These are phyloP conservation scores for Trachythela sp. DNA, from an alignment of 64 coral and sea anemone species.

Conservation along the genomic window DNA sequence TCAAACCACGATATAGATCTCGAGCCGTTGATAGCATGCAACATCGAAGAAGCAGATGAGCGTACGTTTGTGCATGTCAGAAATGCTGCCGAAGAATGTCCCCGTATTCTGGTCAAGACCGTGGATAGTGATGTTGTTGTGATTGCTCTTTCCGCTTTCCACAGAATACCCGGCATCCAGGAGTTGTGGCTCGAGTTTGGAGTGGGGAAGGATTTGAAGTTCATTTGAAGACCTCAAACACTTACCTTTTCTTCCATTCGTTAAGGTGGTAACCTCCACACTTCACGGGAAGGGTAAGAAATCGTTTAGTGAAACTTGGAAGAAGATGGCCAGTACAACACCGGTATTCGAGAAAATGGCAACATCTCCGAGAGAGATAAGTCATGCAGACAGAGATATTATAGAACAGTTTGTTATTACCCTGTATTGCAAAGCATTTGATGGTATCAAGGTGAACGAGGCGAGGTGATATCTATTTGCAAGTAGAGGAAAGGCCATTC, in stretches of 20 bases:
- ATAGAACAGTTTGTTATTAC: conserved; percentile 15
- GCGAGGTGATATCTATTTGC: too few species aligned
- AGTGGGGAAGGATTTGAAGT: background rate
- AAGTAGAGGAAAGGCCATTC: too few species aligned
- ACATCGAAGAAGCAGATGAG: too few species aligned
- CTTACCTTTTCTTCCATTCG: background rate
- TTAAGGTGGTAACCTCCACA: background rate
- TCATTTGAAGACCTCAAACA: background rate
- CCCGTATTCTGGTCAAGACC: too few species aligned
- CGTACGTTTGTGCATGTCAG: too few species aligned
- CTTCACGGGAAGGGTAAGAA: too few species aligned
- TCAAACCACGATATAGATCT: background rate
- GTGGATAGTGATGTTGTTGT: background rate
- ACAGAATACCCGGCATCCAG: background rate
- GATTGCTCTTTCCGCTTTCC: background rate
- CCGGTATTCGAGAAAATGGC: background rate
- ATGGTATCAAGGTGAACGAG: background rate
- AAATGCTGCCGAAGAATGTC: too few species aligned
- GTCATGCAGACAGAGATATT: background rate
- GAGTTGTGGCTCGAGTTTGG: background rate
- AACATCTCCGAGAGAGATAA: background rate
- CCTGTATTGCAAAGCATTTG: too few species aligned
- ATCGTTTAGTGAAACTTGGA: background rate
- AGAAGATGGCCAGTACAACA: background rate
- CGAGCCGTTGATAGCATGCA: background rate